Evolutionary conservation across 2,113 vertebrate species (phyloP), one percentile per base, ranked within the genome.

Genomic region (Machaerirhynchus nigripectus): DNA sequence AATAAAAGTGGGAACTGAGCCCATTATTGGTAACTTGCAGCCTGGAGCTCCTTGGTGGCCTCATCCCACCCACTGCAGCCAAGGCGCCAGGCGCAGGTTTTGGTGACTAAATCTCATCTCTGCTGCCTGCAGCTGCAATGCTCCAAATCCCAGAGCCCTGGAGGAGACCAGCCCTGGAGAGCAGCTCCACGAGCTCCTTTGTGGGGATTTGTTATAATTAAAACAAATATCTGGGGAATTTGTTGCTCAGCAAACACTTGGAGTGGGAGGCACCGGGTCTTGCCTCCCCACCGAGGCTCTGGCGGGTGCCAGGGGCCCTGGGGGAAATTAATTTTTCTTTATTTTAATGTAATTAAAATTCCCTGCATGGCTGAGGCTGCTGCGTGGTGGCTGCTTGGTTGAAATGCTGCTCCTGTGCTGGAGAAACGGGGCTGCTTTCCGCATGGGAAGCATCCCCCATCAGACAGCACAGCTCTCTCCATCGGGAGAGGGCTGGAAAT

Each of bases 141-240:
- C 70, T 91, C 73, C 1, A 1, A 83, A 73, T 88, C 79, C 75
- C 2, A 12, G 52, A 93, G 68, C 59, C 31, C 75, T 3, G 4
- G 22, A 61, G 67, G n/a, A 37, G 23, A 68, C 39, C 10, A 89
- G 77, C 59, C 42, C 75, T 2, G 4, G n/a, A 61, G 75, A 95
- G 52, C 78, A 82, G 82, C 91, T 95, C 75, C 2, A 0, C 3
- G 0, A 55, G 71, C 76, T 92, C 89, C 91, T 79, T 49, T 53
- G 71, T 7, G 37, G 59, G 55, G 53, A 90, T 93, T 94, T 78
- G 46, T 94, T 84, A 74, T 74, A 95, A 95, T 95, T 93, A 95
- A 95, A 95, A 52, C 68, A 94, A 94, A n/a, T 89, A 89, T 74
- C 89, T 87, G 39, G 95, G 81, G 91, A 92, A 89, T 94, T 61